Percentiles rank a stretch among this genome's conserved stretches.
Evolutionary conservation across 2,888 invertebrate species (phyloP).

Genomic region (Lomographa bimaculata): DNA sequence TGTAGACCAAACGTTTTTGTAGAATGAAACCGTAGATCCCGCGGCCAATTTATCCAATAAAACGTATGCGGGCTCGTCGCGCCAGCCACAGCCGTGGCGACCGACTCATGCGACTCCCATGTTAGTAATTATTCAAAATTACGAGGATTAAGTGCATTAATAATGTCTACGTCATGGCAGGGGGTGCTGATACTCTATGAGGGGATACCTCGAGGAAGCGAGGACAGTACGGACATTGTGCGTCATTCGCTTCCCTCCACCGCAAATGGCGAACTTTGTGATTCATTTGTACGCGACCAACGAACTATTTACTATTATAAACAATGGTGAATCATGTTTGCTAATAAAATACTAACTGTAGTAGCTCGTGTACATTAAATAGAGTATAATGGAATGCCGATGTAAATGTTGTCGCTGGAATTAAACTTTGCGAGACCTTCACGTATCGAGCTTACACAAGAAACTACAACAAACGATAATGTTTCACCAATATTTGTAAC

Average conservation of each 20-base stretch:
- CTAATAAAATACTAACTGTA: constrained; percentile 32
- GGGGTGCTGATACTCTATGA: constrained; percentile 21
- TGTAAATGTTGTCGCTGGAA: constrained; percentile 21
- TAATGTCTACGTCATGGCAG: constrained; percentile 44
- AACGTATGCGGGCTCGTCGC: constrained; percentile 69
- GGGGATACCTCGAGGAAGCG: constrained; percentile 18
- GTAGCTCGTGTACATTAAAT: constrained; percentile 20
- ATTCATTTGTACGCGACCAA: constrained; percentile 31
- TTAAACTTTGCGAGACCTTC: constrained; percentile 15
- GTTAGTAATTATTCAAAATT: constrained; percentile 70
- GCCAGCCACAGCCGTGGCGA: constrained; percentile 48
- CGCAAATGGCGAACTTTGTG: constrained; percentile 27
- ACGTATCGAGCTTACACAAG: constrained; percentile 19
- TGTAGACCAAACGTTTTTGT: constrained; percentile 60
- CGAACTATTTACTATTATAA: constrained; percentile 34
- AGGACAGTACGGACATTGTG: constrained; percentile 22
- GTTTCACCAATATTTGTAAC: constrained; percentile 31
- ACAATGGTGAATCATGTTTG: constrained; percentile 34
- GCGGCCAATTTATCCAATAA: constrained; percentile 75
- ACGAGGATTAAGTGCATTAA: constrained; percentile 50
- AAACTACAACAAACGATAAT: constrained; percentile 30
- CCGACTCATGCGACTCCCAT: constrained; percentile 51
- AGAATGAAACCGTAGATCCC: constrained; percentile 58
- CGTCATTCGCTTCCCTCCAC: constrained; percentile 26
- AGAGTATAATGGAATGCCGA: constrained; percentile 19